Evolutionary conservation across 2,888 invertebrate genomes (phyloP), one percentile per base, ranked within the genome.

Genomic region (Cheilosia urbana): DNA sequence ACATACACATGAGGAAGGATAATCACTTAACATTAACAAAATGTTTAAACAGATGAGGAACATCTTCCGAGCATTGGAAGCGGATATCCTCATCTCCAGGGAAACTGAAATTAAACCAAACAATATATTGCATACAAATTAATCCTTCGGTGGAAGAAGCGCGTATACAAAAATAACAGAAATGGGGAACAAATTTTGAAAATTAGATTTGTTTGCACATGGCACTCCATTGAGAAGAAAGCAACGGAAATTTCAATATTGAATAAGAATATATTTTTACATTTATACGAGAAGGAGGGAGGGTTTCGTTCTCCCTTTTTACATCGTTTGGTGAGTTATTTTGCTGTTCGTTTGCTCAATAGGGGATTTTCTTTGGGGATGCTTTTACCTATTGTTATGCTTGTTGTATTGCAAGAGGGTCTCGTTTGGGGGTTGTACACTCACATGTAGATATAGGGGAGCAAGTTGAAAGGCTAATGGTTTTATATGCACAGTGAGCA

Each of bases 181-280:
- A 34, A 47, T 34, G 11, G 13, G 2, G 57, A 34, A 69, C 17
- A 58, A 47, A 72, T 62, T 72, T 72, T 40, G 11, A 53, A 62
- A 53, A 72, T 72, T 40, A 72, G 60, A 62, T 72, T 72, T 62
- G 30, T 60, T 42, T 60, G 51, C 58, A 72, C 60, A 51, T 62
- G 49, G 27, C 27, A 21, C 60, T 69, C 45, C 19, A 34, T 15
- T 34, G 34, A 63, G 15, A 17, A 45, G 45, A 24, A 30, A 63
- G 63, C 63, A 47, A 62, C 45, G 27, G n/a, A 19, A 47, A 49
- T 21, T 63, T 49, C 30, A 65, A 49, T 21, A 65, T 40, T 66
- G 24, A 66, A 21, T 51, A 51, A 2, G 24, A 30, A 65, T 24
- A 40, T 19, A 24, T 4, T 9, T 2, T 2, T 24, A 2, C 24